These are phyloP conservation scores for Delichon dasypus DNA, from an alignment of 2,797 vertebrate species.

Conservation along the genomic window DNA sequence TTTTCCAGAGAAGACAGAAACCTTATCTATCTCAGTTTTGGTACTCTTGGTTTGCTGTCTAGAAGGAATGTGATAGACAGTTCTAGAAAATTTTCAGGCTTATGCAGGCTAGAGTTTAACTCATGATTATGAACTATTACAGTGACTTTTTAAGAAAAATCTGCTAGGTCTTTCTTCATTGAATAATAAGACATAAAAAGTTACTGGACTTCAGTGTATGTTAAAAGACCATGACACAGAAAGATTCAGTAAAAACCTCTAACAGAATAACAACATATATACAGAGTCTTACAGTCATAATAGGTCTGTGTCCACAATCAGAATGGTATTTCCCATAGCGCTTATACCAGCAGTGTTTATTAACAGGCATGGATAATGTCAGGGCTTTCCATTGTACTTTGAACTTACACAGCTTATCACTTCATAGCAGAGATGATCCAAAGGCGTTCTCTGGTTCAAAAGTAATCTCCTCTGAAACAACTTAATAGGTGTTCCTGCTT, in stretches of 20 bases:
- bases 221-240: accelerated
- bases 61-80: background rate
- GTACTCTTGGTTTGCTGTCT: background rate
- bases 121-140: background rate
- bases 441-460: background rate
- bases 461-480: background rate
- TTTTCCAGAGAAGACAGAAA: background rate
- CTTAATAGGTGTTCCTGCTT: background rate
- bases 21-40: background rate
- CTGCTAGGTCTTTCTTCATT: background rate
- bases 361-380: background rate
- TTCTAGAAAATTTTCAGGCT: background rate
- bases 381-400: constrained; percentile 2
- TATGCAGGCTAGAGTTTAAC: accelerated
- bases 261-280: background rate
- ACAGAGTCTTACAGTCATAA: background rate
- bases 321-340: background rate
- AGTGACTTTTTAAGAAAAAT: background rate
- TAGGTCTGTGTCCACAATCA: background rate
- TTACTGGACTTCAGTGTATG: background rate
- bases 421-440: background rate
- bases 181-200: background rate
- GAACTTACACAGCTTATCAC: constrained; percentile 9
- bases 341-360: background rate
- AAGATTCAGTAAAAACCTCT: background rate